A percentile compares a stretch with the other conserved stretches of the same genome.
phyloP scores from a whole-genome alignment of 2,113 vertebrate genomes.

The Gracilinanus agilis region DNA sequence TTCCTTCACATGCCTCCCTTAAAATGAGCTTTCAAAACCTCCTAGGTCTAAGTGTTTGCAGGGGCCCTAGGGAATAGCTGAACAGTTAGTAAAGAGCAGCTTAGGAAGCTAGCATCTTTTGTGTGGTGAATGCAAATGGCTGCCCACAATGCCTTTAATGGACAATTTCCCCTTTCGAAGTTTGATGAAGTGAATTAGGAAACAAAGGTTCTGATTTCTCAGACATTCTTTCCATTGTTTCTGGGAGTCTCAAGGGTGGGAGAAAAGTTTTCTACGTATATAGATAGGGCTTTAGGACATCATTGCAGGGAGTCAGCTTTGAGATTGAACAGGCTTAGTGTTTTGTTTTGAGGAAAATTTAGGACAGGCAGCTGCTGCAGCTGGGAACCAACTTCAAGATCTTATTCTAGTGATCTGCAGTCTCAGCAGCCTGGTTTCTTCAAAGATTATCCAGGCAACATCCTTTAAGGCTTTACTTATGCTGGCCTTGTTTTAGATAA shows the following conservation, averaged over 20 bases:
- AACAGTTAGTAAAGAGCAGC: slow-evolving; percentile 52
- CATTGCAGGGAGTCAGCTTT: neutral
- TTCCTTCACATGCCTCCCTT: slow-evolving; percentile 57
- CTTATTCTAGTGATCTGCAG: neutral
- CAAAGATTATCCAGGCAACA: neutral
- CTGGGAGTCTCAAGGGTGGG: slow-evolving; percentile 14
- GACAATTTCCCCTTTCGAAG: neutral
- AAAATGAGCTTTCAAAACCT: slow-evolving; percentile 37
- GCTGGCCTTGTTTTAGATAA: slow-evolving; percentile 8
- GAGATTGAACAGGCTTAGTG: slow-evolving; percentile 15
- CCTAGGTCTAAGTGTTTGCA: neutral
- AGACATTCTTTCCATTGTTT: slow-evolving; percentile 60
- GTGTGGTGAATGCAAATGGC: slow-evolving; percentile 68
- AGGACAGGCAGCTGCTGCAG: neutral
- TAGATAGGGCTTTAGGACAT: neutral
- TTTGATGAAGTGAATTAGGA: slow-evolving; percentile 37
- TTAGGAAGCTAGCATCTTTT: slow-evolving; percentile 55
- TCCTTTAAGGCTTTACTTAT: neutral
- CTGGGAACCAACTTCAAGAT: neutral
- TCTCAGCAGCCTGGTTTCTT: neutral
- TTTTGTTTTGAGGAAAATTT: slow-evolving; percentile 46
- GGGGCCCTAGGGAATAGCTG: slow-evolving; percentile 30
- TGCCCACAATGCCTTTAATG: slow-evolving; percentile 47
- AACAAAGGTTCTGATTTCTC: slow-evolving; percentile 65
- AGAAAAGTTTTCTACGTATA: neutral